Evolutionary conservation across 2,797 vertebrate species (phyloP).

Genomic region (Pangasius krempfi): DNA sequence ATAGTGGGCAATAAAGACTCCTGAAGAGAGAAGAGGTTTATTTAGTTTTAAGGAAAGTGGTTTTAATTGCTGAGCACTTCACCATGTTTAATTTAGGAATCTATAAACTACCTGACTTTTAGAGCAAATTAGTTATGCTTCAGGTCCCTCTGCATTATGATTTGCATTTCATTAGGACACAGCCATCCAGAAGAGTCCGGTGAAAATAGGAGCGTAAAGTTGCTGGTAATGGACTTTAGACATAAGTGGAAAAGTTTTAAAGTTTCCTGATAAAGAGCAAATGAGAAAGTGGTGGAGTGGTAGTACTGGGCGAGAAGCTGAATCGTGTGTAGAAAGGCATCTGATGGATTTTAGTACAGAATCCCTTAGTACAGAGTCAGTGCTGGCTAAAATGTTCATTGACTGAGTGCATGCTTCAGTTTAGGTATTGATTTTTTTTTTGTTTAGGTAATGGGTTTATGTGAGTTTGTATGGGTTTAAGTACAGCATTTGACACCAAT

Average conservation of each 20-base stretch:
- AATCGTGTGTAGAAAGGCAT: not conserved
- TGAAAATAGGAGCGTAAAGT: constrained; percentile 28
- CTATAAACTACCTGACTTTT: constrained; percentile 65
- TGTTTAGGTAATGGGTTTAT: not conserved
- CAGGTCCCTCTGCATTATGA: constrained; percentile 54
- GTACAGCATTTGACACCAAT: not conserved
- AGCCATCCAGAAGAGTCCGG: constrained; percentile 52
- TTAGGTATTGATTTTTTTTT: not conserved
- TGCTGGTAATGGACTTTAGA: constrained; percentile 29
- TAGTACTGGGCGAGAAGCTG: not conserved
- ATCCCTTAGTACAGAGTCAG: not conserved
- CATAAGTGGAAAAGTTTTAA: constrained; percentile 18
- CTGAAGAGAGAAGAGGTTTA: constrained; percentile 51
- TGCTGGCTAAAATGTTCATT: not conserved
- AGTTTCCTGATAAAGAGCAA: not conserved
- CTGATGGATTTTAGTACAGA: not conserved
- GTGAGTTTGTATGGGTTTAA: not conserved
- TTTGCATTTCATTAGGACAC: constrained; percentile 54
- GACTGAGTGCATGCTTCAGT: not conserved
- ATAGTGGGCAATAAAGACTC: not conserved
- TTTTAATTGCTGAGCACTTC: constrained; percentile 63
- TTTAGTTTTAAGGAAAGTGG: constrained; percentile 65
- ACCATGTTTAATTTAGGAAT: constrained; percentile 61
- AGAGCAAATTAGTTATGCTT: constrained; percentile 62
- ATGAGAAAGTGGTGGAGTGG: not conserved